Evolutionary conservation across 37 sponge, comb jelly and placozoan species (phyloP).

Genomic region (Petrosia ficiformis): DNA sequence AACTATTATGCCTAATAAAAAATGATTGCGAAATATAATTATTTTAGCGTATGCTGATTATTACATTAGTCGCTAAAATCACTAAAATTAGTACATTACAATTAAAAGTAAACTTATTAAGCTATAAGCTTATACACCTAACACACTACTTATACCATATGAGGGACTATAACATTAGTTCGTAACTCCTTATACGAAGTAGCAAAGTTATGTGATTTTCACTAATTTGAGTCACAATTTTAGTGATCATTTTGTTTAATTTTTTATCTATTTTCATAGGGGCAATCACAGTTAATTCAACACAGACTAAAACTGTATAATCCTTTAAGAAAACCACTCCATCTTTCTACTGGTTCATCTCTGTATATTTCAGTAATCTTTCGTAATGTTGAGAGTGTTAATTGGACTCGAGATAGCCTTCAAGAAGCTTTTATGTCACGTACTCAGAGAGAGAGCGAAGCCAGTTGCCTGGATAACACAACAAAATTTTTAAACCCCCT

Average conservation of each 20-base stretch:
- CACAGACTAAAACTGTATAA: not conserved
- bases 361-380: slow-evolving; percentile 12
- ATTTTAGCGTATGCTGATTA: too few species aligned
- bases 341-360: not conserved
- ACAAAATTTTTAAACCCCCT: not conserved
- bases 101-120: too few species aligned
- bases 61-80: too few species aligned
- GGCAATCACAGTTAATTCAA: slow-evolving; percentile 4
- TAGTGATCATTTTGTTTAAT: not conserved
- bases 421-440: not conserved
- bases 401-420: not conserved
- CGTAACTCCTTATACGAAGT: too few species aligned
- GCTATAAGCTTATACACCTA: too few species aligned
- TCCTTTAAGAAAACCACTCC: not conserved
- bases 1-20: too few species aligned
- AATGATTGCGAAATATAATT: too few species aligned
- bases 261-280: not conserved
- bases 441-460: not conserved
- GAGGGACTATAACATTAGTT: too few species aligned
- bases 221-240: not conserved
- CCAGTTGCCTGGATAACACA: slow-evolving; percentile 11
- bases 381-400: not conserved
- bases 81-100: too few species aligned
- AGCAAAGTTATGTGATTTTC: too few species aligned
- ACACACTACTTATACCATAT: too few species aligned